Evolutionary conservation across 2,113 vertebrate genomes (phyloP).

Genomic region (Globicephala melas): DNA sequence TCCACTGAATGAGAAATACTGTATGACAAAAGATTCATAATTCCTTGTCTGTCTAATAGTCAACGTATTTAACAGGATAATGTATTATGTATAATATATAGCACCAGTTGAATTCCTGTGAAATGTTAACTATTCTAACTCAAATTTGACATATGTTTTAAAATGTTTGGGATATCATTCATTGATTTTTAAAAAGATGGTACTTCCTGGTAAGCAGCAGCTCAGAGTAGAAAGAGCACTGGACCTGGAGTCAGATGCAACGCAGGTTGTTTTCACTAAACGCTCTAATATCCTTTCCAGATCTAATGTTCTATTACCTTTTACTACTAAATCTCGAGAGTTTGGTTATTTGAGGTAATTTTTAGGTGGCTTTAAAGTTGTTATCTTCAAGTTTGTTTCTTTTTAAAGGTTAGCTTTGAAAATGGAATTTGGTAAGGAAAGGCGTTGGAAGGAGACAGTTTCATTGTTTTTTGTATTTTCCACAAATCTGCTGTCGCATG

Average conservation of each 20-base stretch:
- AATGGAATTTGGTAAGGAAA: conserved; percentile 34
- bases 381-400: background rate
- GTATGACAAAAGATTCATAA: conserved; percentile 53
- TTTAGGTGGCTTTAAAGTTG: conserved; percentile 33
- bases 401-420: conserved; percentile 46
- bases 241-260: conserved; percentile 78
- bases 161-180: conserved; percentile 49
- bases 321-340: conserved; percentile 12
- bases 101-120: conserved; percentile 70
- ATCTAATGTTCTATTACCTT: conserved; percentile 45
- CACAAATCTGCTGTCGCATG: background rate
- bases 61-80: conserved; percentile 57
- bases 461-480: background rate
- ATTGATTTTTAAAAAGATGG: conserved; percentile 56
- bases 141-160: conserved; percentile 57
- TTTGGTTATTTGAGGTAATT: conserved; percentile 12
- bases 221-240: conserved; percentile 73
- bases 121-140: conserved; percentile 62
- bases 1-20: conserved; percentile 50
- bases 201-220: conserved; percentile 65
- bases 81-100: conserved; percentile 70
- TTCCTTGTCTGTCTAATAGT: conserved; percentile 58
- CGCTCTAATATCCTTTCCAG: conserved; percentile 49
- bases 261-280: conserved; percentile 62
- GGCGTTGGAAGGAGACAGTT: background rate